A percentile compares a stretch with the other conserved stretches of the same genome.
phyloP scores from a whole-genome alignment of 2,797 vertebrate genomes.

The Halcyon leucocephala region DNA sequence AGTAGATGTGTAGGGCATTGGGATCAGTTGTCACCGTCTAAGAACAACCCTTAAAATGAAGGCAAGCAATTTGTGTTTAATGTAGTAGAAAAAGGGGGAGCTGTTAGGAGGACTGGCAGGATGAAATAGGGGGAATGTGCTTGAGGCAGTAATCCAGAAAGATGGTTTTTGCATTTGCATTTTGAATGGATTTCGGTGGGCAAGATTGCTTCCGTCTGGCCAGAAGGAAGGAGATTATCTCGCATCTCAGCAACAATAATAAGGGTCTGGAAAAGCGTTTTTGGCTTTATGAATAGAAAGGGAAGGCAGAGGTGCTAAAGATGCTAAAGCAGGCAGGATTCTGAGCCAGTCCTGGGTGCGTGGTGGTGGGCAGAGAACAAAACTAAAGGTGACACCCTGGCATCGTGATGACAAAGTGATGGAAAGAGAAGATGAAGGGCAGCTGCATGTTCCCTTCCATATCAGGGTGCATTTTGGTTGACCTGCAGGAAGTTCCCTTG shows the following conservation, averaged over 20 bases:
- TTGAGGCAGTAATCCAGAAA: conserved; percentile 56
- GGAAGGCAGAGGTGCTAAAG: background rate
- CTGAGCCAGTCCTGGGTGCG: background rate
- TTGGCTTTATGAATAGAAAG: background rate
- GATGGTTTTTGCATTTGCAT: conserved; percentile 56
- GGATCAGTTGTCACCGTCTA: conserved; percentile 11
- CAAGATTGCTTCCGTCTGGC: conserved; percentile 3
- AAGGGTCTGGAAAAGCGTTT: background rate
- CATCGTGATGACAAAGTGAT: background rate
- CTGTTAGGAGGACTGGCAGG: background rate
- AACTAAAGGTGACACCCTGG: background rate
- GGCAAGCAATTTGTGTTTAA: conserved; percentile 62
- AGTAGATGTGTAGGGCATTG: conserved; percentile 11
- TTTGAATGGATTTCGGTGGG: conserved; percentile 54
- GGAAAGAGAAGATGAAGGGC: background rate
- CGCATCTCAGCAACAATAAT: background rate
- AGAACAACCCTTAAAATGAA: conserved; percentile 35
- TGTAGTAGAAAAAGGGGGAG: conserved; percentile 47
- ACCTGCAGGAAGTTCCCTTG: background rate
- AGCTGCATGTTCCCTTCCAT: fast-evolving
- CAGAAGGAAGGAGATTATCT: conserved; percentile 39
- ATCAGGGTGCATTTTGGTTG: background rate
- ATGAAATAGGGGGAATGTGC: conserved; percentile 18
- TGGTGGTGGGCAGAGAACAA: background rate
- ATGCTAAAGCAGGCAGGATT: background rate